A percentile compares a stretch with the other conserved stretches of the same genome.
Conservation (phyloP, 2,113 vertebrate species). For the Triplophysa dalaica region DNA sequence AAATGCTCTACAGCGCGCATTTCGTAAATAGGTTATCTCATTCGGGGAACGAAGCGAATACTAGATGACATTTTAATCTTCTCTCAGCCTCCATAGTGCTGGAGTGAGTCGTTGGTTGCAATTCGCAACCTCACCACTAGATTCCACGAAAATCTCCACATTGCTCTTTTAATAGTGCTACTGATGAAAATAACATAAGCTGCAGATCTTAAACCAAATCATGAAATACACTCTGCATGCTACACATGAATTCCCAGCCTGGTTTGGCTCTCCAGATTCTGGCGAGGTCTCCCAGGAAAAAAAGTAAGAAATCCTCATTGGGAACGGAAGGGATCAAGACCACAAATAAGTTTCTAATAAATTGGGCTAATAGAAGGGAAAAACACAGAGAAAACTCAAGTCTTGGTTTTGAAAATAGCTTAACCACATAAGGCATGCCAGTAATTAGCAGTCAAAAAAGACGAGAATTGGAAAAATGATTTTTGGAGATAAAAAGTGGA, state of each 20-base stretch:
- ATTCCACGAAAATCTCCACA: too few relatives aligned
- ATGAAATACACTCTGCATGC: conserved; percentile 3
- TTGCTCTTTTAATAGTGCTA: not conserved
- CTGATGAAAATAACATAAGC: not conserved
- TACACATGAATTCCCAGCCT: conserved; percentile 3
- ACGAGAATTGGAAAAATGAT: conserved; percentile 7
- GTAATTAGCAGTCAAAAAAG: conserved; percentile 15
- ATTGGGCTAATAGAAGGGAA: conserved; percentile 12
- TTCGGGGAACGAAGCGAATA: too few relatives aligned
- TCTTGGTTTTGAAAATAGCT: conserved; percentile 8
- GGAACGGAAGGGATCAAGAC: not conserved
- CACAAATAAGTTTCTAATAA: conserved; percentile 30
- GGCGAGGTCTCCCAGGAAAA: conserved; percentile 30
- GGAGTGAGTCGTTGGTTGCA: too few relatives aligned
- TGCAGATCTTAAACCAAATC: not conserved
- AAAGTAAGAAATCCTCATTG: conserved; percentile 28
- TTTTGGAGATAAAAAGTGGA: not conserved
- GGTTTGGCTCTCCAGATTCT: conserved; percentile 25
- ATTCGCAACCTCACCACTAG: too few relatives aligned
- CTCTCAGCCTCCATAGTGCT: too few relatives aligned
- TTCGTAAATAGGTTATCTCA: too few relatives aligned
- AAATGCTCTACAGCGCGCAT: too few relatives aligned
- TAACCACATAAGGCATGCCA: conserved; percentile 18
- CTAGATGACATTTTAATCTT: too few relatives aligned
- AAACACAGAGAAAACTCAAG: not conserved